Conservation (phyloP, 2,888 invertebrate genomes). For the Andrena minutula region DNA sequence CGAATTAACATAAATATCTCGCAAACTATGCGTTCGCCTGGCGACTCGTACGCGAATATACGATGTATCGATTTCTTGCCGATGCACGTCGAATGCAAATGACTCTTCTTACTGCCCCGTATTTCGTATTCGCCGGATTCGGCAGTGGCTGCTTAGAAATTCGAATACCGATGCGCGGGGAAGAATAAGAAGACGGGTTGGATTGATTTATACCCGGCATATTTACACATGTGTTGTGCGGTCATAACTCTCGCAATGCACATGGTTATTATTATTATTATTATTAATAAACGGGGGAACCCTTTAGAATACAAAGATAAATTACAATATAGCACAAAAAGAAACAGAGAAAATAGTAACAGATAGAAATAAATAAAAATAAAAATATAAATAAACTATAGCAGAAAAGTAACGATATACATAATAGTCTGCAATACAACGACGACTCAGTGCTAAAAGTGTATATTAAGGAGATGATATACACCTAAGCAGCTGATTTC, state of each 20-base stretch:
- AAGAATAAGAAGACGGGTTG: slow-evolving; percentile 49
- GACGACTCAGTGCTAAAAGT: too few species aligned
- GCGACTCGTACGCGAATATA: neutral
- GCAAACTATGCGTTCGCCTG: slow-evolving; percentile 15
- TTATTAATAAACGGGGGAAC: too few species aligned
- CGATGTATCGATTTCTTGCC: slow-evolving; percentile 51
- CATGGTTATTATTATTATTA: too few species aligned
- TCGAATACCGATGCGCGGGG: slow-evolving; percentile 51
- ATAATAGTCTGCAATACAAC: too few species aligned
- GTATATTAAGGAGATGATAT: too few species aligned
- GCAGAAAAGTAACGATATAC: too few species aligned
- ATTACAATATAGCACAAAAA: too few species aligned
- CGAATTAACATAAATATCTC: slow-evolving; percentile 41
- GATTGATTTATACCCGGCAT: slow-evolving; percentile 60
- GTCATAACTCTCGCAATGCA: slow-evolving; percentile 6
- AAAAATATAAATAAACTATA: too few species aligned
- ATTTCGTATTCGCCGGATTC: slow-evolving; percentile 58
- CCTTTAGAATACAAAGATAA: too few species aligned
- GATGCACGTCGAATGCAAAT: slow-evolving; percentile 52
- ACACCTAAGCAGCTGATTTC: too few species aligned
- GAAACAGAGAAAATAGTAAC: too few species aligned
- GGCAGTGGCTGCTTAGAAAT: slow-evolving; percentile 58
- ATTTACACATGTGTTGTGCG: slow-evolving; percentile 33
- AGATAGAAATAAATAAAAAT: too few species aligned
- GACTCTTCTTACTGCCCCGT: slow-evolving; percentile 13